Evolutionary conservation across 2,888 invertebrate species (phyloP).

Genomic region (Sesamia inferens): DNA sequence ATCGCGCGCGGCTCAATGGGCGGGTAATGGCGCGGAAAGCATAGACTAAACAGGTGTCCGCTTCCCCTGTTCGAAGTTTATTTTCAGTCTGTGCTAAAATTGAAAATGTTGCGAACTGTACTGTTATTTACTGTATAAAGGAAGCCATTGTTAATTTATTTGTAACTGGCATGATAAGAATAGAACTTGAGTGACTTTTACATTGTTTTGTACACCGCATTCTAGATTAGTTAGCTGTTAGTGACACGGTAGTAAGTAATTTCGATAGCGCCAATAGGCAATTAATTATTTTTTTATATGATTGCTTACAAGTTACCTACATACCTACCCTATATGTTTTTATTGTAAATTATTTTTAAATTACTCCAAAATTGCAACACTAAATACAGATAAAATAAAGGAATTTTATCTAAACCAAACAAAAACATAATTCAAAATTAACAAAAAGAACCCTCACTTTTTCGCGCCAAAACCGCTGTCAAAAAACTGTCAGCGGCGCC

Average conservation of each 20-base stretch:
- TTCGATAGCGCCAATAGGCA: not conserved
- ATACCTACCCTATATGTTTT: not conserved
- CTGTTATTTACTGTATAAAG: slow-evolving; percentile 48
- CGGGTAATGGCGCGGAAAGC: slow-evolving; percentile 84
- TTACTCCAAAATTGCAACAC: not conserved
- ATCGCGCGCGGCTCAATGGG: slow-evolving; percentile 81
- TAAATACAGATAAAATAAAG: not conserved
- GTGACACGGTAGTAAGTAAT: slow-evolving; percentile 1
- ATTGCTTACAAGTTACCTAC: not conserved
- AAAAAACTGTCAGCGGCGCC: slow-evolving; percentile 80
- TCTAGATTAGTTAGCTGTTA: slow-evolving; percentile 16
- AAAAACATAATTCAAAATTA: slow-evolving; percentile 30
- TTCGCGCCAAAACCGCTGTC: slow-evolving; percentile 83
- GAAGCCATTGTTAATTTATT: slow-evolving; percentile 58
- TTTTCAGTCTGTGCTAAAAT: slow-evolving; percentile 62
- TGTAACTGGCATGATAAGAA: slow-evolving; percentile 41
- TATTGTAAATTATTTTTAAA: not conserved
- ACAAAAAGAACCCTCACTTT: slow-evolving; percentile 55
- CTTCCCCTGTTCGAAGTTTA: slow-evolving; percentile 62
- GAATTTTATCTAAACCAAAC: not conserved
- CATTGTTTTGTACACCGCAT: slow-evolving; percentile 26
- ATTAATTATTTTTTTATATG: slow-evolving; percentile 8
- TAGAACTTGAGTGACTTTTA: slow-evolving; percentile 39
- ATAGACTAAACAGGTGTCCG: slow-evolving; percentile 85
- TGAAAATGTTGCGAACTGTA: slow-evolving; percentile 57